Base-by-base conservation (phyloP, 2,888 invertebrate genomes). In the Timandra comae region DNA sequence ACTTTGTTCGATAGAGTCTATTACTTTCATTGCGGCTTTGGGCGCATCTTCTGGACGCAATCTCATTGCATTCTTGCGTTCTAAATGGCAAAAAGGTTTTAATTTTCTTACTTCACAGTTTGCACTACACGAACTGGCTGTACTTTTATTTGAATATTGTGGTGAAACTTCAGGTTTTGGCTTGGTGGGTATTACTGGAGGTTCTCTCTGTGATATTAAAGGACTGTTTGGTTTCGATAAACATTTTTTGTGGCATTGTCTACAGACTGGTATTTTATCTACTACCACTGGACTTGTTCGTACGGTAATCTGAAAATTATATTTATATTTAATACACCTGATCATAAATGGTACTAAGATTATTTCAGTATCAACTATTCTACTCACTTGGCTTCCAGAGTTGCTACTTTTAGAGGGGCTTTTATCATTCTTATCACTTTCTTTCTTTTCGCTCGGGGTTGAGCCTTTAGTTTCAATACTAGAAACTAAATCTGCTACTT, bases 231-330 rank as follows among this genome's bases (percentile, higher is more conserved):
- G 86, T 58, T 87, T 87, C 4, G 88, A 87, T 45, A 90, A 87
- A 76, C 93, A 93, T 61, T 91, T 92, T 77, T 91, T 92, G 62
- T 93, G 93, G 75, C 93, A 93, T 71, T 92, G 91, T 47, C 91
- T 89, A 75, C 93, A 93, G 33, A 93, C 91, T 33, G 91, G 88
- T 57, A 92, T 87, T 35, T 90, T 89, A 73, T 92, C 93, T 41
- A 91, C 90, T 31, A 90, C 89, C 38, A 91, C 88, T 38, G 92
- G 92, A 71, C 92, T 92, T 30, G 93, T 93, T 56, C 92, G 88
- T 35, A 93, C 92, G 29, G 93, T 93, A 48, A 92, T 91, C 92
- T 93, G 78, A 43, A 84, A 77, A 38, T 32, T 7, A 36, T 43
- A 25, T 28, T n/a, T 11, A 30, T 12, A 28, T 11, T 39, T 37